Base-by-base conservation (phyloP, 1,140 invertebrate species). In the Ylistrum balloti region DNA sequence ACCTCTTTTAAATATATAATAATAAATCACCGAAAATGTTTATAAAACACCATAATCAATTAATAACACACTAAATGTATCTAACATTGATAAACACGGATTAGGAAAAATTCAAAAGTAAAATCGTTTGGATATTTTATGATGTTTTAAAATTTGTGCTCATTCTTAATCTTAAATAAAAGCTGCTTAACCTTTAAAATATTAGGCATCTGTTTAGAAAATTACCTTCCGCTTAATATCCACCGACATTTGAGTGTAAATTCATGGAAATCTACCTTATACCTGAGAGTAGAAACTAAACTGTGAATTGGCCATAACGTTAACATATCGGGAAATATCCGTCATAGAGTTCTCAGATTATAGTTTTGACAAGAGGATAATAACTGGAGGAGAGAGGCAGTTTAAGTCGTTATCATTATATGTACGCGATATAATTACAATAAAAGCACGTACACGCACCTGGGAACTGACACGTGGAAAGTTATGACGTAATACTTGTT, bases 181-280 rank as follows among this genome's bases (percentile, higher is more conserved):
- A 74, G 22, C 56, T 74, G n/a, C n/a, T 28, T 28, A 74, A 17
- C 22, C 56, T 28, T 74, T n/a, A 9, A 28, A n/a, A 5, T 9
- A n/a, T 28, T n/a, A 28, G 5, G 5, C 0, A n/a, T 74, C 56
- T 74, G 41, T 15, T 15, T 1, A 74, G 56, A 74, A 74, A 74
- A 74, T 74, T 74, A 74, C 56, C 56, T 74, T 74, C n/a, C 56
- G 56, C 45, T 74, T n/a, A n/a, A 74, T 28, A 74, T 74, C 1
- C 56, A 28, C 2, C 56, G n/a, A n/a, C 22, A 74, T 74, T 74
- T 74, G 3, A 45, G 56, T 74, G 56, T n/a, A 74, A 74, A 74
- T 74, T 74, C 56, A 74, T 11, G 56, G 56, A 74, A 74, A 74
- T n/a, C 56, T 74, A 74, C 56, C 9, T 74, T 74, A 74, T 74